These are phyloP conservation scores for Hepsetus odoe DNA, from an alignment of 2,113 vertebrate species.

Conservation along the genomic window DNA sequence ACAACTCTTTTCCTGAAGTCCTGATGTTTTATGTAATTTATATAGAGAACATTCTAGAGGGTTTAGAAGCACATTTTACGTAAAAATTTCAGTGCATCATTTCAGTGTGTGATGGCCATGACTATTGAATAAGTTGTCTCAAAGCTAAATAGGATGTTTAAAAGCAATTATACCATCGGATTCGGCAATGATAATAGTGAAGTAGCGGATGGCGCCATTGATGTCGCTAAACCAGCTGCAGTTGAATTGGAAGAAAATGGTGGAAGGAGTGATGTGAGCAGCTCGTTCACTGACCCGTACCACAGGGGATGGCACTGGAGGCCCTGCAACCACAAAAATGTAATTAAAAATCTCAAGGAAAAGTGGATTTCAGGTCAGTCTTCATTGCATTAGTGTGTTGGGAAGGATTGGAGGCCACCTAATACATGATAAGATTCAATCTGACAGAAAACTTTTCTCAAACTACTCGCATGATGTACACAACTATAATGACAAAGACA, in stretches of 20 bases:
- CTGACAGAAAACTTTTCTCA: too few species aligned
- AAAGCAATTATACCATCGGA: conserved; percentile 79
- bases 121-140: too few species aligned
- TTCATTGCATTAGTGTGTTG: background rate
- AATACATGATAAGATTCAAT: too few species aligned
- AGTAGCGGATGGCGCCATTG: conserved; percentile 91
- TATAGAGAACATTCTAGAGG: too few species aligned
- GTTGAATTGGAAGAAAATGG: conserved; percentile 96
- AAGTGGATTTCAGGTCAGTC: background rate
- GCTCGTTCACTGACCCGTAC: conserved; percentile 83
- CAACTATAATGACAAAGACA: too few species aligned
- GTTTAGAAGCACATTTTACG: too few species aligned
- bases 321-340: conserved; percentile 74
- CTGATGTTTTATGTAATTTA: too few species aligned
- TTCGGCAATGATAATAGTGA: conserved; percentile 88
- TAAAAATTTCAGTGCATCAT: too few species aligned
- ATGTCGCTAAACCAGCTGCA: conserved; percentile 98
- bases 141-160: background rate
- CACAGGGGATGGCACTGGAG: conserved; percentile 82
- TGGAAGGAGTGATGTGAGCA: conserved; percentile 83
- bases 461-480: too few species aligned
- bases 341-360: background rate
- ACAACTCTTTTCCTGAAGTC: too few species aligned
- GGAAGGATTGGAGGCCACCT: background rate
- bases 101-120: too few species aligned